These are phyloP conservation scores for Heterodera carotae DNA, from an alignment of 1,140 invertebrate species.

Conservation along the genomic window DNA sequence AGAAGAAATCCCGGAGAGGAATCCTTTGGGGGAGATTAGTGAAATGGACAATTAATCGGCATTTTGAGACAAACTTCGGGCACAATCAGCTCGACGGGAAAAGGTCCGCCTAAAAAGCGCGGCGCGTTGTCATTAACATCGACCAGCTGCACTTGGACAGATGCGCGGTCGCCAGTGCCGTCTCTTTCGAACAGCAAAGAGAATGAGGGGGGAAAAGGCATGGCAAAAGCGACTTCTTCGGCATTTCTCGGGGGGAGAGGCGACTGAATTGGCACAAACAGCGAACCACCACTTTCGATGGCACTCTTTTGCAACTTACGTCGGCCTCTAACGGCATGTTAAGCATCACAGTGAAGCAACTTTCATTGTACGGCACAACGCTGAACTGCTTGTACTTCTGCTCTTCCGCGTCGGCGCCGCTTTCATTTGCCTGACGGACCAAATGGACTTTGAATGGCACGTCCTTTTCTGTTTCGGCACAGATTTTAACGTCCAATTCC, in stretches of 20 bases:
- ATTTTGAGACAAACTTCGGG: background rate
- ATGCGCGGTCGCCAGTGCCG: constrained; percentile 9
- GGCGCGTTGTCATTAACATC: constrained; percentile 29
- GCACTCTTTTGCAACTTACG: background rate
- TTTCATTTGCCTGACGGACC: constrained; percentile 5
- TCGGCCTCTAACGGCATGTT: constrained; percentile 16
- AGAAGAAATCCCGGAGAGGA: constrained; percentile 9
- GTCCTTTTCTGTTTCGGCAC: background rate
- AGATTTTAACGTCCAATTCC: constrained; percentile 22
- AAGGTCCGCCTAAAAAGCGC: constrained; percentile 20
- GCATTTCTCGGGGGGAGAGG: background rate
- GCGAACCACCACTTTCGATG: background rate
- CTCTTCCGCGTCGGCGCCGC: background rate
- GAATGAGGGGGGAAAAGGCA: constrained; percentile 6
- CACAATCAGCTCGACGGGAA: constrained; percentile 13
- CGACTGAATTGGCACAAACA: background rate
- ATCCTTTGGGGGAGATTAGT: background rate
- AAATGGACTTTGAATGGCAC: background rate
- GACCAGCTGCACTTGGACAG: constrained; percentile 17
- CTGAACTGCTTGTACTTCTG: constrained; percentile 19
- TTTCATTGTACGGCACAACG: constrained; percentile 15
- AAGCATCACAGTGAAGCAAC: constrained; percentile 13
- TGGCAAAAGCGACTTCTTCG: background rate
- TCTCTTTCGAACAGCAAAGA: constrained; percentile 21
- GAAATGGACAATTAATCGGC: background rate